Base-by-base conservation (phyloP, 2,113 vertebrate genomes). In the Leuciscus idus region DNA sequence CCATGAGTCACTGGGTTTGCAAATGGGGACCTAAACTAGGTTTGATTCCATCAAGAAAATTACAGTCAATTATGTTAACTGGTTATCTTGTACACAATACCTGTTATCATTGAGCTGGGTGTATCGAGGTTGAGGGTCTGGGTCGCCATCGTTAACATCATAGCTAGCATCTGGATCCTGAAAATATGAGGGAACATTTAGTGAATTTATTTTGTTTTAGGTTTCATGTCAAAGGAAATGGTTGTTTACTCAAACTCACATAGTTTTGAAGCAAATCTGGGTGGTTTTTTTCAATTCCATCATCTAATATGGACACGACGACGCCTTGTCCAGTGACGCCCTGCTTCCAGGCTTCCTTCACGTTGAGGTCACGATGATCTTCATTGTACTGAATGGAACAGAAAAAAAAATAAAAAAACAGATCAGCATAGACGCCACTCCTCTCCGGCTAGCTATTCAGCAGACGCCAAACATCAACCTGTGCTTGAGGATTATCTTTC, bases 241-340 rank as follows among this genome's bases (percentile, higher is more conserved):
- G 48, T 33, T 19, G 75, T 11, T 23, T 23, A 57, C 9, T 36
- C 19, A 11, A 26, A 95, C 98, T 98, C 90, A 99, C 98, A 6
- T 99, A 99, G 91, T 99, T 99, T 86, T 94, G 94, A 86, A 94
- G 95, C 81, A 99, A 92, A 90, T 99, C 98, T 0, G 98, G 98
- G 89, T 99, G 98, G 92, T 98, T 97, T 95, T 98, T 99, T 93
- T 99, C 98, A 0, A 99, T 99, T 82, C 98, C 98, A 0, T 99
- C 98, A 28, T 99, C 98, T 92, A 99, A 92, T 91, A 99, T 99
- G 89, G 98, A 99, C 81, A 99, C 96, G 57, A 99, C 98, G 0
- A 99, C 96, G 33, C 97, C 98, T 70, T 92, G 96, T 48, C 98
- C 98, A 0, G 98, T 99, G 93, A 94, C 97, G 88, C 98, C 98